Conservation (phyloP, 1,140 invertebrate species). For the Anthonomus grandis region DNA sequence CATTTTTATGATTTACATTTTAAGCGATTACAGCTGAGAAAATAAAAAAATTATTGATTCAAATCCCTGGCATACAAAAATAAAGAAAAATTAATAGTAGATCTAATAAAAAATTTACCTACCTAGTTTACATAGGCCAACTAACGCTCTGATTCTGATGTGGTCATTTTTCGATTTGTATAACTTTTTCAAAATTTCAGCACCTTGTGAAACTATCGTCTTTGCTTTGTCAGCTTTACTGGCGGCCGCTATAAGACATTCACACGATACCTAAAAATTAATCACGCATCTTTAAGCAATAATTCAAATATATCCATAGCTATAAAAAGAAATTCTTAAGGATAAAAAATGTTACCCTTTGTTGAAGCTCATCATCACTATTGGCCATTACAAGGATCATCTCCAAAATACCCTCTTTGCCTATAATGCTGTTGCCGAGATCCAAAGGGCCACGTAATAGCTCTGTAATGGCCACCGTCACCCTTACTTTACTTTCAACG, state of each 20-base stretch:
- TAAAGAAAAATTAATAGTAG: no score
- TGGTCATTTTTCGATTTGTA: slow-evolving; percentile 89
- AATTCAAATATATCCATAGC: background rate
- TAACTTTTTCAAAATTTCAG: slow-evolving; percentile 90
- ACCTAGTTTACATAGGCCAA: slow-evolving; percentile 95
- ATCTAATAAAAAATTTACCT: background rate
- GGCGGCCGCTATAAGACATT: slow-evolving; percentile 93
- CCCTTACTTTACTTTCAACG: slow-evolving; percentile 85
- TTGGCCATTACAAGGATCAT: slow-evolving; percentile 97
- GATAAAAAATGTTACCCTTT: slow-evolving; percentile 60
- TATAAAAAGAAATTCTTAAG: no score
- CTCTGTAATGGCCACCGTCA: slow-evolving; percentile 85
- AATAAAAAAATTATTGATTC: no score
- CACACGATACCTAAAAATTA: slow-evolving; percentile 70
- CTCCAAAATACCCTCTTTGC: slow-evolving; percentile 84
- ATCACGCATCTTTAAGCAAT: background rate
- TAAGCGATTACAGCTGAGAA: no score
- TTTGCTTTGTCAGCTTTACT: slow-evolving; percentile 97
- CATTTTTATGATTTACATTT: no score
- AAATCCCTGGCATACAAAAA: no score
- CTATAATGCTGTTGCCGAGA: slow-evolving; percentile 89
- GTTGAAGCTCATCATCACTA: slow-evolving; percentile 75
- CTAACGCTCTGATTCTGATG: slow-evolving; percentile 84
- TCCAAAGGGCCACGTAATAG: slow-evolving; percentile 89
- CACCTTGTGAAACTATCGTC: slow-evolving; percentile 85